These are phyloP conservation scores for Serilophus lunatus DNA, from an alignment of 2,113 vertebrate species.

Conservation along the genomic window DNA sequence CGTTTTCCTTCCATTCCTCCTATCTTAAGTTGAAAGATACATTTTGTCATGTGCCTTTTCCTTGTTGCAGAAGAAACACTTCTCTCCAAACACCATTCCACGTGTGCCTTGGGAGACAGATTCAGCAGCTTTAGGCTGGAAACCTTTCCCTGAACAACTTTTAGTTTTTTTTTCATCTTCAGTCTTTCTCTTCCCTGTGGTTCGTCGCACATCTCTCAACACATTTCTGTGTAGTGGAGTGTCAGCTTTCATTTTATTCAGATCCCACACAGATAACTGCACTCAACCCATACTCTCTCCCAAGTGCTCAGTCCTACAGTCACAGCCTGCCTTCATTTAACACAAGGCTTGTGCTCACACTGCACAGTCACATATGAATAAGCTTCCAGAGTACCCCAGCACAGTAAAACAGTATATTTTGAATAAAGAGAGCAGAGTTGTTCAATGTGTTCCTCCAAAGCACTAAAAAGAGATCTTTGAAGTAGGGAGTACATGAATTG, in stretches of 20 bases:
- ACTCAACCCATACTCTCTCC: background rate
- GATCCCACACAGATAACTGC: background rate
- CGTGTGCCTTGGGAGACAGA: rapidly evolving
- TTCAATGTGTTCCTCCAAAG: background rate
- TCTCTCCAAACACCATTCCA: background rate
- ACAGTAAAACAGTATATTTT: background rate
- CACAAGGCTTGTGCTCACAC: no score
- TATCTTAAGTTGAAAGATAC: background rate
- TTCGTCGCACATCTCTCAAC: background rate
- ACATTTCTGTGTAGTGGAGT: background rate
- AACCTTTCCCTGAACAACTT: background rate
- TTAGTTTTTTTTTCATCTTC: background rate
- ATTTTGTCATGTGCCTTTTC: background rate
- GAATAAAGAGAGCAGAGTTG: background rate
- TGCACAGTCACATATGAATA: background rate
- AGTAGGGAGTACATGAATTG: background rate
- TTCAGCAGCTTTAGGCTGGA: background rate
- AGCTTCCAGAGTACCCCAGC: background rate
- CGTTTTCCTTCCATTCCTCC: background rate
- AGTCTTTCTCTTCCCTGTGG: background rate
- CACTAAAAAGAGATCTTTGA: background rate
- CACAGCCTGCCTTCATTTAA: background rate
- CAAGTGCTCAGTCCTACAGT: background rate
- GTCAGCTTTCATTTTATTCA: background rate
- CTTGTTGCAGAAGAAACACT: background rate